Conservation (phyloP, 2,888 invertebrate genomes). For the Tiliacea aurago region DNA sequence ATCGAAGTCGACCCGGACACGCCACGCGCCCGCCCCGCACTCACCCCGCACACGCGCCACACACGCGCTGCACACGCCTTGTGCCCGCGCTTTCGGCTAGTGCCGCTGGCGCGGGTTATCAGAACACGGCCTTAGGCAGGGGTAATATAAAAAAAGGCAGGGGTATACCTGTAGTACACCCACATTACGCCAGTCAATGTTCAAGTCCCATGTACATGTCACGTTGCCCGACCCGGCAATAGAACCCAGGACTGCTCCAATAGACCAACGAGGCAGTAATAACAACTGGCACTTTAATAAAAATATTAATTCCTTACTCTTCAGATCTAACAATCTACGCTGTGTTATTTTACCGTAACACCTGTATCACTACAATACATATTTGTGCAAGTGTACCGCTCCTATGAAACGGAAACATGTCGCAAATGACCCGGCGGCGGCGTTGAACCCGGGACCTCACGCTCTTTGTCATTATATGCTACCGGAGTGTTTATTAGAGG, state of each 20-base stretch:
- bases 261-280: not conserved
- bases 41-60: too few species aligned
- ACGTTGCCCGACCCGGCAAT: not conserved
- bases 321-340: not conserved
- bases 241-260: not conserved
- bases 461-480: conserved; percentile 38
- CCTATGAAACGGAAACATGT: conserved; percentile 33
- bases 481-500: conserved; percentile 18
- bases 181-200: too few species aligned
- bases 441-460: conserved; percentile 38
- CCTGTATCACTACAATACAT: conserved; percentile 17
- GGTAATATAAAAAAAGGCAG: too few species aligned
- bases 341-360: conserved; percentile 16
- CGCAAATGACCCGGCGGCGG: conserved; percentile 34
- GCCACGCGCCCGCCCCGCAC: too few species aligned
- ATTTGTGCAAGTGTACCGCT: conserved; percentile 42
- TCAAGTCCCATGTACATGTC: too few species aligned
- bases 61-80: too few species aligned
- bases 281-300: not conserved
- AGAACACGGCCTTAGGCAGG: too few species aligned
- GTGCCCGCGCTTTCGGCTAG: too few species aligned
- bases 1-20: too few species aligned
- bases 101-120: too few species aligned
- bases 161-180: too few species aligned
- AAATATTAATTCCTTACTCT: not conserved